A percentile compares a stretch with the other conserved stretches of the same genome.
Conservation (phyloP, 2,888 invertebrate genomes). For the Nematopogon swammerdamellus region DNA sequence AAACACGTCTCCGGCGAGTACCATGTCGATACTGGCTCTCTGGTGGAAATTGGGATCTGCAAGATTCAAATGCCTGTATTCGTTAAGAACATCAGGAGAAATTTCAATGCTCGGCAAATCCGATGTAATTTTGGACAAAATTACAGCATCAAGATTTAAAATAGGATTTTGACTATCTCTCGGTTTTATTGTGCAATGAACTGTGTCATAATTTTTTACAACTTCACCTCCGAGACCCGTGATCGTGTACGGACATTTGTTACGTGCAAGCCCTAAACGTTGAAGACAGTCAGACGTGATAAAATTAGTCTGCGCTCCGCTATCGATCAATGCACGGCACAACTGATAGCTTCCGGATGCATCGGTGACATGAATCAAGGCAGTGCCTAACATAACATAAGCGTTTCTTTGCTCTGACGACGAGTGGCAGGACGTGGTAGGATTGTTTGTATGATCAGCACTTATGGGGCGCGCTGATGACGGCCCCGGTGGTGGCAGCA, state of each 20-base stretch:
- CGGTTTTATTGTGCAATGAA: slow-evolving; percentile 4
- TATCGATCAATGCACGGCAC: slow-evolving; percentile 6
- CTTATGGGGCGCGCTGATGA: too few relatives aligned
- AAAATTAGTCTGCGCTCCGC: slow-evolving; percentile 5
- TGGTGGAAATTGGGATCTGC: slow-evolving; percentile 1
- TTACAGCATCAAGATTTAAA: not conserved
- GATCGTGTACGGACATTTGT: slow-evolving; percentile 3
- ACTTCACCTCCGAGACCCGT: slow-evolving; percentile 1
- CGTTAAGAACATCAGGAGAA: not conserved
- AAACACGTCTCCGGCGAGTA: not conserved
- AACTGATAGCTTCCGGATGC: not conserved
- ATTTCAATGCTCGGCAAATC: slow-evolving; percentile 1
- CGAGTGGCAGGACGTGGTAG: not conserved
- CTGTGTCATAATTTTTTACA: slow-evolving; percentile 3
- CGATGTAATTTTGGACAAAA: slow-evolving; percentile 1
- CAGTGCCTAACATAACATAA: not conserved
- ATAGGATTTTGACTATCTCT: not conserved
- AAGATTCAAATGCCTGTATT: slow-evolving; percentile 1
- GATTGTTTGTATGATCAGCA: too few relatives aligned
- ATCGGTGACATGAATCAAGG: not conserved
- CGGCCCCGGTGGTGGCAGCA: too few relatives aligned
- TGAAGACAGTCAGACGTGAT: slow-evolving; percentile 4
- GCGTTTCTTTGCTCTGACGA: not conserved
- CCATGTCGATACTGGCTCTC: not conserved
- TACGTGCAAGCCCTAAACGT: slow-evolving; percentile 4